phyloP scores from a whole-genome alignment of 2,888 invertebrate species.

The Chalcis sispes region DNA sequence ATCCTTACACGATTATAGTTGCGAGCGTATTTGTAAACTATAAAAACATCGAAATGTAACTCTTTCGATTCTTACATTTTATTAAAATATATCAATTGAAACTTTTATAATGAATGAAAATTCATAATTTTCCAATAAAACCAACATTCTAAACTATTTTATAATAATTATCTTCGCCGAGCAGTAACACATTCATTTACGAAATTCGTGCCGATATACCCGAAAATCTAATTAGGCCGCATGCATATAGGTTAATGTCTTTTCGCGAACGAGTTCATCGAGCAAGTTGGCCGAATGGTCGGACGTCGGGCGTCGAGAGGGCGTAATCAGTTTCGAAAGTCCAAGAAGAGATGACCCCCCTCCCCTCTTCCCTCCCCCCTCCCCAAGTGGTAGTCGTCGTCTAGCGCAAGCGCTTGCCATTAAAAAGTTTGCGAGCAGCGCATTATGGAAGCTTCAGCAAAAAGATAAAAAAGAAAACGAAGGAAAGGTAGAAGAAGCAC shows the following conservation, averaged over 20 bases:
- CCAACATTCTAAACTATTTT: too few relatives aligned
- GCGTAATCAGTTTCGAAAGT: conserved; percentile 45
- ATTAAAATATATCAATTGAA: too few relatives aligned
- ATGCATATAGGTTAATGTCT: conserved; percentile 29
- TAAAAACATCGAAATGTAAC: too few relatives aligned
- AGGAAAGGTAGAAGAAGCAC: not conserved
- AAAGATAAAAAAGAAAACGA: not conserved
- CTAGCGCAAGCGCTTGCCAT: conserved; percentile 1
- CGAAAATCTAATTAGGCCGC: conserved; percentile 24
- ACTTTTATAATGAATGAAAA: too few relatives aligned
- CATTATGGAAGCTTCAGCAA: conserved; percentile 2
- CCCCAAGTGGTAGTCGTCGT: not conserved
- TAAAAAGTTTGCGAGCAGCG: conserved; percentile 43
- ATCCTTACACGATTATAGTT: too few relatives aligned
- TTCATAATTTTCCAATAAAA: too few relatives aligned
- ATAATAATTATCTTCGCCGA: too few relatives aligned
- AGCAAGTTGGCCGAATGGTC: not conserved
- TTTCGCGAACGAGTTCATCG: conserved; percentile 30
- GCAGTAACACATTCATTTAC: too few relatives aligned
- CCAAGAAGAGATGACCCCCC: conserved; percentile 33
- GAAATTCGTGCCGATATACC: conserved; percentile 1
- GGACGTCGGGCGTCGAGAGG: not conserved
- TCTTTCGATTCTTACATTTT: too few relatives aligned
- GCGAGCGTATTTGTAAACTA: too few relatives aligned
- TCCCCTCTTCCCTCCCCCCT: too few relatives aligned